Evolutionary conservation across 2,113 vertebrate genomes (phyloP).

Genomic region (Romanogobio albipinnatus): DNA sequence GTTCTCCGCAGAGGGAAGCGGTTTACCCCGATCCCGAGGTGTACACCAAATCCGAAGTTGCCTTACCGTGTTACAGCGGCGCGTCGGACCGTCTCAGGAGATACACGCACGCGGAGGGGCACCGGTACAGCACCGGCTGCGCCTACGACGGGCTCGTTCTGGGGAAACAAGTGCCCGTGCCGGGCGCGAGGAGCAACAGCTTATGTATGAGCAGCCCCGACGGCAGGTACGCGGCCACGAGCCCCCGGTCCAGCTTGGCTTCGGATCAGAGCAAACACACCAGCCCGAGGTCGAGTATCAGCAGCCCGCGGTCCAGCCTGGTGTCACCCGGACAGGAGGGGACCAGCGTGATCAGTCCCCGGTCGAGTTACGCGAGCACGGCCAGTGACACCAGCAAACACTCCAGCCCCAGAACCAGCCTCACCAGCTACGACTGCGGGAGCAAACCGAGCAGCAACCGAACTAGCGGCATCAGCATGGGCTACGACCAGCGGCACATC

Average conservation of each 20-base stretch:
- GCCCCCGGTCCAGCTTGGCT: slow-evolving; percentile 80
- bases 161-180: slow-evolving; percentile 70
- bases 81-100: slow-evolving; percentile 79
- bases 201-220: slow-evolving; percentile 72
- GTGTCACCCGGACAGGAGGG: slow-evolving; percentile 63
- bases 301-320: slow-evolving; percentile 82
- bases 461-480: slow-evolving; percentile 97
- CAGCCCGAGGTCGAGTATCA: slow-evolving; percentile 82
- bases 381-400: slow-evolving; percentile 89
- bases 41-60: slow-evolving; percentile 84
- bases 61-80: slow-evolving; percentile 84
- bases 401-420: slow-evolving; percentile 88
- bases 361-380: slow-evolving; percentile 91
- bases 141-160: slow-evolving; percentile 74
- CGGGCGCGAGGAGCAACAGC: slow-evolving; percentile 77
- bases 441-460: slow-evolving; percentile 92
- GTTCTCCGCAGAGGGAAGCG: slow-evolving; percentile 71
- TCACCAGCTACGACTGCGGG: slow-evolving; percentile 86
- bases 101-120: slow-evolving; percentile 80
- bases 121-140: slow-evolving; percentile 79
- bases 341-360: slow-evolving; percentile 77
- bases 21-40: slow-evolving; percentile 72
- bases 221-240: slow-evolving; percentile 73
- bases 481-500: slow-evolving; percentile 91
- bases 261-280: slow-evolving; percentile 82